These are phyloP conservation scores for Gonatopus flavifemur DNA, from an alignment of 1,140 invertebrate species.

Conservation along the genomic window DNA sequence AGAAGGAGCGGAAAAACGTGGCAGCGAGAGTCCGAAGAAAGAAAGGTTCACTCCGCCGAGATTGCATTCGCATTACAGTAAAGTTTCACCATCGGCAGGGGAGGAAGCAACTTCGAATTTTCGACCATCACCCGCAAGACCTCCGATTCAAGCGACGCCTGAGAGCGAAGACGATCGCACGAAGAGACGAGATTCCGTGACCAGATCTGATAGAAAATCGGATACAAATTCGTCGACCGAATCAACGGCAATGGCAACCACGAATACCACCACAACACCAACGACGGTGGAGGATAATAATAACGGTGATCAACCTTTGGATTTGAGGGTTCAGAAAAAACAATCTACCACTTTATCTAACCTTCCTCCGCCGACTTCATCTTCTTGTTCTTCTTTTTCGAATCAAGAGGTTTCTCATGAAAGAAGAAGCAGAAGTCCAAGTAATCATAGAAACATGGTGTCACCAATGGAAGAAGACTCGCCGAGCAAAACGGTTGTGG, in stretches of 20 bases:
- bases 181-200: slow-evolving; percentile 20
- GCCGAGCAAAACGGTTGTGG: not conserved
- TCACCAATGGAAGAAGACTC: not conserved
- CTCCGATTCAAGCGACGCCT: slow-evolving; percentile 46
- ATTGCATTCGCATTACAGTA: slow-evolving; percentile 44
- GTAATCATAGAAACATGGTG: too few relatives aligned
- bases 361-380: slow-evolving; percentile 23
- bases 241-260: slow-evolving; percentile 20
- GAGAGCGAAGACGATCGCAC: slow-evolving; percentile 41
- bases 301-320: slow-evolving; percentile 69
- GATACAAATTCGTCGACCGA: not conserved
- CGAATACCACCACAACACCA: not conserved
- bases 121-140: slow-evolving; percentile 66
- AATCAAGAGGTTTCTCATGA: too few relatives aligned
- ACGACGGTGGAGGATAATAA: slow-evolving; percentile 25
- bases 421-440: too few relatives aligned
- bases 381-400: too few relatives aligned
- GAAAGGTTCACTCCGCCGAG: slow-evolving; percentile 57
- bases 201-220: slow-evolving; percentile 1
- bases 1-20: slow-evolving; percentile 42
- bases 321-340: slow-evolving; percentile 67
- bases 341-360: too few relatives aligned
- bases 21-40: slow-evolving; percentile 43
- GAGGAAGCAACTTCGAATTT: slow-evolving; percentile 67
- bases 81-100: slow-evolving; percentile 65